Evolutionary conservation across 2,888 invertebrate genomes (phyloP).

Genomic region (Eumerus sabulonum): DNA sequence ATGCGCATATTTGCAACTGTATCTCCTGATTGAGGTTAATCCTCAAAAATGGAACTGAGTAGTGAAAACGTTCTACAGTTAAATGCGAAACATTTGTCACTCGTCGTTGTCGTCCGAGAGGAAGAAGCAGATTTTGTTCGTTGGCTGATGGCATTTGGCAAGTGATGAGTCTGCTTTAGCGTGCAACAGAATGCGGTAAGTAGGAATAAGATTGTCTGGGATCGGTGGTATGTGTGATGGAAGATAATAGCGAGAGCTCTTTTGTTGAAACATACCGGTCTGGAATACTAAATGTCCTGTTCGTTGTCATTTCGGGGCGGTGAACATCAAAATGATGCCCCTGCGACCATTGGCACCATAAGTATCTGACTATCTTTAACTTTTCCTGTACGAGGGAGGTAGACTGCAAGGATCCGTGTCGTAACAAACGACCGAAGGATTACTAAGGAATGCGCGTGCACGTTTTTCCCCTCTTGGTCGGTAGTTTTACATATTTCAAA

Average conservation of each 20-base stretch:
- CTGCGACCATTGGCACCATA: conserved; percentile 23
- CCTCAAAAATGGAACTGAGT: conserved; percentile 34
- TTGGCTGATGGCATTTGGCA: neutral
- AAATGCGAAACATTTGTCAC: conserved; percentile 36
- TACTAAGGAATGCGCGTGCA: too few relatives aligned
- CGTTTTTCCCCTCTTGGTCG: too few relatives aligned
- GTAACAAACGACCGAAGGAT: too few relatives aligned
- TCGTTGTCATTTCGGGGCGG: conserved; percentile 18
- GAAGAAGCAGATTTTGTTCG: conserved; percentile 24
- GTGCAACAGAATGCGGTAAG: neutral
- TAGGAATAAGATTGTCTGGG: conserved; percentile 22
- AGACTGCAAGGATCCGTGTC: too few relatives aligned
- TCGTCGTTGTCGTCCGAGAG: neutral
- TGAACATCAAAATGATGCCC: conserved; percentile 30
- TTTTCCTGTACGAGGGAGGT: neutral
- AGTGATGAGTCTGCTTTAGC: conserved; percentile 1
- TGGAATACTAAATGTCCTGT: conserved; percentile 27
- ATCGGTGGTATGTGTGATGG: neutral
- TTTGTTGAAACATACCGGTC: conserved; percentile 36
- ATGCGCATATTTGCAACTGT: conserved; percentile 2
- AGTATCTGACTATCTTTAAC: neutral
- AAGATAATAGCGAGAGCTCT: conserved; percentile 38
- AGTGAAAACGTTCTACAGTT: too few relatives aligned
- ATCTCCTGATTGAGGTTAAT: conserved; percentile 53
- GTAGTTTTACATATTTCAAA: too few relatives aligned